Evolutionary conservation across 2,888 invertebrate genomes (phyloP).

Genomic region (Hofmannophila pseudospretella): DNA sequence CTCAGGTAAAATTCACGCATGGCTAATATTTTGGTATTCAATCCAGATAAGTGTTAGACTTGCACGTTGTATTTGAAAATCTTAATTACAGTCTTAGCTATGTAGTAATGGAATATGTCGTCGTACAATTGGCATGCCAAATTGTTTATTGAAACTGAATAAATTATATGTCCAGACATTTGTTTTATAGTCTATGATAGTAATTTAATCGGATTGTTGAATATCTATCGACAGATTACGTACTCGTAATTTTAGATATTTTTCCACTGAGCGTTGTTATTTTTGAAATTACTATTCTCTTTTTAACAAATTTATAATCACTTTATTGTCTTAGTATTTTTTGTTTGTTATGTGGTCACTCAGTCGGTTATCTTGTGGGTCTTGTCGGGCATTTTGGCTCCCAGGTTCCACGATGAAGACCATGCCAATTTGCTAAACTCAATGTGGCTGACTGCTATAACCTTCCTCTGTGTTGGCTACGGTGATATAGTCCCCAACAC

Average conservation of each 20-base stretch:
- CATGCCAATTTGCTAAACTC: slow-evolving; percentile 99
- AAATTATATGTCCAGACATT: not conserved
- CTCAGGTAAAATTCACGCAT: slow-evolving; percentile 59
- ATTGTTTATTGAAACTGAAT: slow-evolving; percentile 14
- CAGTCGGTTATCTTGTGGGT: slow-evolving; percentile 69
- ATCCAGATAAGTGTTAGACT: slow-evolving; percentile 65
- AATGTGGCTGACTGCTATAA: slow-evolving; percentile 99
- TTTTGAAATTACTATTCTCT: too few relatives aligned
- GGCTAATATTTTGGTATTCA: slow-evolving; percentile 64
- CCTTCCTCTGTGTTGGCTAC: slow-evolving; percentile 99
- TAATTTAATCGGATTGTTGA: not conserved
- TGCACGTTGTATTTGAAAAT: slow-evolving; percentile 70
- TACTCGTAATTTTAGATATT: too few relatives aligned
- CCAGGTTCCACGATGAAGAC: slow-evolving; percentile 98
- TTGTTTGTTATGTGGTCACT: slow-evolving; percentile 24
- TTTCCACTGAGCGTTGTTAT: too few relatives aligned
- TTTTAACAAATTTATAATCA: too few relatives aligned
- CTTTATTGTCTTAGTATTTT: not conserved
- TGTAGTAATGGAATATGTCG: slow-evolving; percentile 55
- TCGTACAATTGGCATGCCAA: slow-evolving; percentile 60
- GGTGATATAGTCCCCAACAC: slow-evolving; percentile 99
- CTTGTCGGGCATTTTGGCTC: slow-evolving; percentile 77
- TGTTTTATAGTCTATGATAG: not conserved
- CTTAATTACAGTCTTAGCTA: slow-evolving; percentile 52
- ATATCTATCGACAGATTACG: too few relatives aligned